Conservation (phyloP, 2,888 invertebrate species). For the Leptarthrus brevirostris region DNA sequence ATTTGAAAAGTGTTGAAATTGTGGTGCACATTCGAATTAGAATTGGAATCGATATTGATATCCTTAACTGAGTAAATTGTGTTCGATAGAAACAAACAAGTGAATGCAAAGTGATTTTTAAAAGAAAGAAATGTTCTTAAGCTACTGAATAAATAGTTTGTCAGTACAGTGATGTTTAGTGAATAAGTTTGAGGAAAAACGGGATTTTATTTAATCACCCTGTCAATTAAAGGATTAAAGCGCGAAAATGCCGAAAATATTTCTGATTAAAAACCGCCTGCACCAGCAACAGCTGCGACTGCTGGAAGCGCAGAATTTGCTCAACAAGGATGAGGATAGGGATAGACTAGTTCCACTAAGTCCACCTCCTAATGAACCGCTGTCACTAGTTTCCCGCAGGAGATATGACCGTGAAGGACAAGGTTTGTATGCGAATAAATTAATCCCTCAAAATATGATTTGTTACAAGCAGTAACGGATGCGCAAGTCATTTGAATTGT, state of each 20-base stretch:
- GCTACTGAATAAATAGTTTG: constrained; percentile 24
- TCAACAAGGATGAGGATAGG: constrained; percentile 73
- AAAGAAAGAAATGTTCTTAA: background rate
- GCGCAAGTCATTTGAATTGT: no score
- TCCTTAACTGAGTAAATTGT: constrained; percentile 21
- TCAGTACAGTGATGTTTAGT: constrained; percentile 39
- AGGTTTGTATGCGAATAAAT: constrained; percentile 60
- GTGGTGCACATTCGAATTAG: background rate
- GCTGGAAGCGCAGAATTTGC: constrained; percentile 83
- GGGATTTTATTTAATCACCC: background rate
- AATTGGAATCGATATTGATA: background rate
- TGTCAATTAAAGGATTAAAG: constrained; percentile 31
- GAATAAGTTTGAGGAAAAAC: constrained; percentile 17
- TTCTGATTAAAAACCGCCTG: constrained; percentile 89
- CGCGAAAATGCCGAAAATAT: constrained; percentile 87
- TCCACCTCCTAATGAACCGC: constrained; percentile 71
- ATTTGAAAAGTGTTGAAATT: constrained; percentile 40
- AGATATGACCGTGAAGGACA: constrained; percentile 63
- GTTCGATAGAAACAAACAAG: constrained; percentile 24
- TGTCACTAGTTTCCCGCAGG: constrained; percentile 73
- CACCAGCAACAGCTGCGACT: constrained; percentile 90
- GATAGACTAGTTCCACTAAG: constrained; percentile 73
- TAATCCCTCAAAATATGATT: background rate
- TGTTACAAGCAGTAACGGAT: background rate
- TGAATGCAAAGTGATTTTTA: constrained; percentile 19